These are phyloP conservation scores for Leguminivora glycinivorella DNA, from an alignment of 1,140 invertebrate genomes.

Conservation along the genomic window DNA sequence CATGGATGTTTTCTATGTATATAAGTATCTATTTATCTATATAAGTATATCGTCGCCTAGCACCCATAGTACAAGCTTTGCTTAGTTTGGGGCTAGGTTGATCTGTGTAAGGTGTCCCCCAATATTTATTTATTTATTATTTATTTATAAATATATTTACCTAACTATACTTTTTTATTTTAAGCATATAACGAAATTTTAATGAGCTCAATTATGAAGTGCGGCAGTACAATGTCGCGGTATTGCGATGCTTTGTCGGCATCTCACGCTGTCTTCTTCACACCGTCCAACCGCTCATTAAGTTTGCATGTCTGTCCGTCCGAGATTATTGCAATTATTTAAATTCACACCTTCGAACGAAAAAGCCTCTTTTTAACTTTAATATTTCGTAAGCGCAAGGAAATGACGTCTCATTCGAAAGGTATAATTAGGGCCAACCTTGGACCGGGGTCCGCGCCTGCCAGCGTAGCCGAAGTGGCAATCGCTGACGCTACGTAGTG, in stretches of 20 bases:
- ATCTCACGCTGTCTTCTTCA: conserved; percentile 57
- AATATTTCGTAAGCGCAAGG: conserved; percentile 74
- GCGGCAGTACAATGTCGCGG: conserved; percentile 8
- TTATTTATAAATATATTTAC: too few species aligned
- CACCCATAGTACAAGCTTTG: too few species aligned
- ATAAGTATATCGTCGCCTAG: too few species aligned
- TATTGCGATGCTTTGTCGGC: conserved; percentile 39
- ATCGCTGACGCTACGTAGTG: too few species aligned
- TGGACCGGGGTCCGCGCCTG: conserved; percentile 62
- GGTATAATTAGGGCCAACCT: conserved; percentile 77
- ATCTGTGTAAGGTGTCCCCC: too few species aligned
- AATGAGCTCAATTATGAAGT: conserved; percentile 22
- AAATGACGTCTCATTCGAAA: conserved; percentile 78
- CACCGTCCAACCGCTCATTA: conserved; percentile 66
- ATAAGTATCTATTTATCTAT: too few species aligned
- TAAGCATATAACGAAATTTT: conserved; percentile 18
- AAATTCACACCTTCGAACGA: conserved; percentile 77
- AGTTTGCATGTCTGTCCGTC: conserved; percentile 68
- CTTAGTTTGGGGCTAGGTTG: too few species aligned
- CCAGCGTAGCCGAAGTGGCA: too few species aligned
- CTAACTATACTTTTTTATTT: not conserved
- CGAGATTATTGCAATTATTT: conserved; percentile 77
- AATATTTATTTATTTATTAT: too few species aligned
- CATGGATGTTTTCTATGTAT: too few species aligned
- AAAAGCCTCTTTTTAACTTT: conserved; percentile 73